Evolutionary conservation across 2,888 invertebrate genomes (phyloP).

Genomic region (Chrysopilus asiliformis): DNA sequence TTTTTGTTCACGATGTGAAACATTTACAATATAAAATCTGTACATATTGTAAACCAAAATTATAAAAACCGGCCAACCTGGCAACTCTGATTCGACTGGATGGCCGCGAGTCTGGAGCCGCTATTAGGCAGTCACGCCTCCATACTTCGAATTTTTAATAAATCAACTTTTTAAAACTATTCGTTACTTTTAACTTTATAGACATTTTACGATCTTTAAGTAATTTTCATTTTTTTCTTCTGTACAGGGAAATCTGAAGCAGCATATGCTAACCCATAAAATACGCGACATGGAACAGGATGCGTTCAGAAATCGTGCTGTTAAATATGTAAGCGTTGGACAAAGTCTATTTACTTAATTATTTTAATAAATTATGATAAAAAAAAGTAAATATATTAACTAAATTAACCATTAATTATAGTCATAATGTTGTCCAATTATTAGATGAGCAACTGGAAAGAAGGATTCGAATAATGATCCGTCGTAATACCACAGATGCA

Average conservation of each 20-base stretch:
- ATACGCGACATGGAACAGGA: constrained; percentile 62
- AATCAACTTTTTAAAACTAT: background rate
- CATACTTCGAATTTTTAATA: no score
- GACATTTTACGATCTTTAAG: no score
- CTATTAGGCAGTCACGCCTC: no score
- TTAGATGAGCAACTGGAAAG: constrained; percentile 26
- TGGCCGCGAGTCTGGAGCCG: no score
- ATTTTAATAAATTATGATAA: background rate
- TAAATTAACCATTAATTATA: background rate
- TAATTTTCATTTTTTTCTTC: no score
- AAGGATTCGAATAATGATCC: constrained; percentile 22
- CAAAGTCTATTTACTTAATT: background rate
- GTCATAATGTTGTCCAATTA: background rate
- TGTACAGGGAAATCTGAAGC: constrained; percentile 97
- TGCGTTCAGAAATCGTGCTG: constrained; percentile 34
- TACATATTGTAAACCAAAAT: no score
- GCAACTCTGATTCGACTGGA: no score
- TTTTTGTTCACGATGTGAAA: no score
- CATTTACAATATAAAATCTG: no score
- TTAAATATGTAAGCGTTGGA: constrained; percentile 32
- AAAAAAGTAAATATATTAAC: background rate
- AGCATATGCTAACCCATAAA: constrained; percentile 97
- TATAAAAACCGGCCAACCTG: no score
- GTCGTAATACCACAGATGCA: no score
- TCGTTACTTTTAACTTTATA: constrained; percentile 2